Percentiles rank a stretch among this genome's conserved stretches.
Conservation (phyloP, 2,888 invertebrate species). For the Acanthococcus lagerstroemiae region DNA sequence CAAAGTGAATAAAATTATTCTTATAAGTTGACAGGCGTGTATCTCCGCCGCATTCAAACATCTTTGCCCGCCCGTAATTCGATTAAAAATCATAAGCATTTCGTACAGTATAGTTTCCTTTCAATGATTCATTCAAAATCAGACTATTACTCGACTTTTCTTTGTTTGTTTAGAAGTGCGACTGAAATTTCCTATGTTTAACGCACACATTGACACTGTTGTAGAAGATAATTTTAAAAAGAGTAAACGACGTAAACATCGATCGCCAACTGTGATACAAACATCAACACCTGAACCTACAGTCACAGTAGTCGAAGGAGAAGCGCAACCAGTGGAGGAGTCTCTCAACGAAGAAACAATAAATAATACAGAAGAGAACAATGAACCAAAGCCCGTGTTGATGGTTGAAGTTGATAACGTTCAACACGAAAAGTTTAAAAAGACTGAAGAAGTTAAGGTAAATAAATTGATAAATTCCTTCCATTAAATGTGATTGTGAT, state of each 20-base stretch:
- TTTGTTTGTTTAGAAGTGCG: constrained; percentile 50
- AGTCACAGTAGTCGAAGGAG: too few relatives aligned
- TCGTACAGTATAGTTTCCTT: too few relatives aligned
- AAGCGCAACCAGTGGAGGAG: too few relatives aligned
- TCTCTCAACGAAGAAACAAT: constrained; percentile 21
- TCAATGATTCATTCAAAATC: not conserved
- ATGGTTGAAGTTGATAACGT: constrained; percentile 94
- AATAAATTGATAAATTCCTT: not conserved
- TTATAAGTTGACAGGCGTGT: too few relatives aligned
- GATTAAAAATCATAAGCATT: too few relatives aligned
- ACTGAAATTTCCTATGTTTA: constrained; percentile 73
- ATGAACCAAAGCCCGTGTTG: constrained; percentile 48
- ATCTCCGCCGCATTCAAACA: too few relatives aligned
- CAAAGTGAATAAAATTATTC: too few relatives aligned
- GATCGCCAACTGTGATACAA: too few relatives aligned
- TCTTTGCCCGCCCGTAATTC: too few relatives aligned
- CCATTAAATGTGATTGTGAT: not conserved
- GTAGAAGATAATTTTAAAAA: constrained; percentile 52
- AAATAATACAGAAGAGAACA: constrained; percentile 17
- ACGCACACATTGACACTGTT: constrained; percentile 69
- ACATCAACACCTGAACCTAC: too few relatives aligned
- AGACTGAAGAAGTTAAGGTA: constrained; percentile 88
- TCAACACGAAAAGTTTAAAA: constrained; percentile 73
- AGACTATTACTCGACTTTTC: not conserved
- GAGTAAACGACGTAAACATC: too few relatives aligned